Percentiles rank a stretch among this genome's conserved stretches.
Conservation (phyloP, 92 coral and sea anemone species). For the Porites cylindrica region DNA sequence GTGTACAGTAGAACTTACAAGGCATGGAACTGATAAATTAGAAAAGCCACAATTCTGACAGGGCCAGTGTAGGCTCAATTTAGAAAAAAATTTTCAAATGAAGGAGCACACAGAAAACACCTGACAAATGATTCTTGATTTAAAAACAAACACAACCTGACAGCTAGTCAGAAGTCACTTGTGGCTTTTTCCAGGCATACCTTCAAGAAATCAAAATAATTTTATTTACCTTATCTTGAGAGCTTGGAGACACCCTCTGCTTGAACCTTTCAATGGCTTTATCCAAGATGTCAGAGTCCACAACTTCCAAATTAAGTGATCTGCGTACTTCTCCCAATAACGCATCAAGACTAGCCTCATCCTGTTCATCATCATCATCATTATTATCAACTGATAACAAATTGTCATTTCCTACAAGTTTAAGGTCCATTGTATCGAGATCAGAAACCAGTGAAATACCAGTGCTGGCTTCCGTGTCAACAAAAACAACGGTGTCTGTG, state of each 20-base stretch:
- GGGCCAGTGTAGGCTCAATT: too few species aligned
- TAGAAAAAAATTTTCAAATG: too few species aligned
- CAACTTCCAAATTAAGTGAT: slow-evolving; percentile 72
- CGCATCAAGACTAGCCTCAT: slow-evolving; percentile 71
- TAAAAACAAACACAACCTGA: too few species aligned
- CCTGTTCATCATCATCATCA: slow-evolving; percentile 35
- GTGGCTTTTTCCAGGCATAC: not conserved
- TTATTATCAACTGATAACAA: not conserved
- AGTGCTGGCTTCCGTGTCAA: slow-evolving; percentile 48
- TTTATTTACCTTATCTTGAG: slow-evolving; percentile 59
- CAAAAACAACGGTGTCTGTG: slow-evolving; percentile 78
- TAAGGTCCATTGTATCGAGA: slow-evolving; percentile 29
- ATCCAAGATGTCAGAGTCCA: slow-evolving; percentile 85
- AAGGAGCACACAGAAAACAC: too few species aligned
- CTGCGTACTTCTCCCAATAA: slow-evolving; percentile 74
- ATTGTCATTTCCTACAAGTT: slow-evolving; percentile 23
- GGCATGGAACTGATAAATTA: too few species aligned
- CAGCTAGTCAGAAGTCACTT: not conserved
- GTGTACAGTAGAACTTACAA: too few species aligned
- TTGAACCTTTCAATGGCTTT: slow-evolving; percentile 93
- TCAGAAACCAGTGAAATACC: slow-evolving; percentile 34
- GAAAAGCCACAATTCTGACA: too few species aligned
- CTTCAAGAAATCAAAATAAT: too few species aligned
- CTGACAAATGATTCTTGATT: too few species aligned
- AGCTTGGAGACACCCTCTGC: slow-evolving; percentile 78